A percentile compares a stretch with the other conserved stretches of the same genome.
phyloP scores from a whole-genome alignment of 2,888 invertebrate genomes.

The Frankliniella fusca region DNA sequence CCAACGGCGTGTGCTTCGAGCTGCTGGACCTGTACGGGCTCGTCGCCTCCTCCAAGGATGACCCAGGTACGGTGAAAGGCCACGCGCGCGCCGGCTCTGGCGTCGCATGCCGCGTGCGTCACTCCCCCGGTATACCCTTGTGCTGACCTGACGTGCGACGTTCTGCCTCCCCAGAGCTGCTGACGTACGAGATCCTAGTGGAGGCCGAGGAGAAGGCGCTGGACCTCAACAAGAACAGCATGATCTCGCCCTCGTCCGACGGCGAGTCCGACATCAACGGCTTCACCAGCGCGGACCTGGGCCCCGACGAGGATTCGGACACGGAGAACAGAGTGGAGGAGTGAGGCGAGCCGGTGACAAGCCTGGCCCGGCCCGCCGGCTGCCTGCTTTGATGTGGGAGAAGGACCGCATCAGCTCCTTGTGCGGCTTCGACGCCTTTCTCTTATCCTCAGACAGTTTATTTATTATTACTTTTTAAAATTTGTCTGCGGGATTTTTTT shows the following conservation, averaged over 20 bases:
- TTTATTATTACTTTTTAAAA: neutral
- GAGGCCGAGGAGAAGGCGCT: conserved; percentile 15
- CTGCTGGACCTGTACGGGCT: conserved; percentile 20
- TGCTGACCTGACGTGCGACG: neutral
- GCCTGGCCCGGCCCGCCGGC: too few relatives aligned
- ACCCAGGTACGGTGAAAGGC: neutral
- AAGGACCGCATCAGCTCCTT: neutral
- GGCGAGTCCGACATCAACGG: neutral
- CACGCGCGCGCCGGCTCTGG: too few relatives aligned
- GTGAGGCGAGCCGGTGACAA: neutral
- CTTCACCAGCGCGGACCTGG: neutral
- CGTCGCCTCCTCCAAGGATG: conserved; percentile 7
- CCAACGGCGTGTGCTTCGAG: conserved; percentile 31
- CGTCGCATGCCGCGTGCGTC: neutral
- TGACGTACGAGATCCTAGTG: conserved; percentile 15
- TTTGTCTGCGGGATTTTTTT: neutral
- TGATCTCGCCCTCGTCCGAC: neutral
- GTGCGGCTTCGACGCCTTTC: neutral
- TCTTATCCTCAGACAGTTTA: neutral
- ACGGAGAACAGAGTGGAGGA: neutral
- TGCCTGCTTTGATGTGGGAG: too few relatives aligned
- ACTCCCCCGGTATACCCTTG: neutral
- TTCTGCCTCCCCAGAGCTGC: neutral
- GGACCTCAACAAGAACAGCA: neutral
- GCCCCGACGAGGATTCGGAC: conserved; percentile 1